Percentiles rank a stretch among this genome's conserved stretches.
These are phyloP conservation scores for Hypsibius dujardini DNA, from an alignment of 1,140 invertebrate species.

Conservation along the genomic window DNA sequence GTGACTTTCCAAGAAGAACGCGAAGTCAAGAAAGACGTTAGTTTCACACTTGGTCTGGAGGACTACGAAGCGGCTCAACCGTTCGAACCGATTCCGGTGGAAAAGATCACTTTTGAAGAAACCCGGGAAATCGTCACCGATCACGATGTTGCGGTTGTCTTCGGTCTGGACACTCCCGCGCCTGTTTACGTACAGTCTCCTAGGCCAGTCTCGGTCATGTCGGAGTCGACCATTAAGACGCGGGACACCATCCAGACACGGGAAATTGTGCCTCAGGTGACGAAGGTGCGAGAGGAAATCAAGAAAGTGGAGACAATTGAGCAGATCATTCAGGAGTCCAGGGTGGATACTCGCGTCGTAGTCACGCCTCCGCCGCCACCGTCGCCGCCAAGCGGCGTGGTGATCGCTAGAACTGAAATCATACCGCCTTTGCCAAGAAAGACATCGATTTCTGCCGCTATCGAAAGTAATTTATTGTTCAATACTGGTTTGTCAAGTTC, in stretches of 20 bases:
- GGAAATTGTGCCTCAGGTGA: not conserved
- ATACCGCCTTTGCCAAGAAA: not conserved
- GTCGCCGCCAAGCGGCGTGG: no score
- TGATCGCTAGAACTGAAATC: conserved; percentile 2
- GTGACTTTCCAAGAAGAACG: conserved; percentile 10
- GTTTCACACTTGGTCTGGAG: not conserved
- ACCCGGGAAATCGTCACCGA: not conserved
- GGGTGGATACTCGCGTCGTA: not conserved
- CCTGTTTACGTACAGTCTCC: conserved; percentile 6
- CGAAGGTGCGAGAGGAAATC: not conserved
- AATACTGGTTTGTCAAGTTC: not conserved
- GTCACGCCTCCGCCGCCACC: not conserved
- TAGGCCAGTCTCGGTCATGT: not conserved
- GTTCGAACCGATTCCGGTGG: not conserved
- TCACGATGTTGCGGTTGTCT: not conserved
- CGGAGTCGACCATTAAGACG: not conserved
- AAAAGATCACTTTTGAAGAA: conserved; percentile 16
- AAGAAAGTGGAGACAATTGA: not conserved
- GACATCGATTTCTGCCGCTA: not conserved
- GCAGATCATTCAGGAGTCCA: not conserved
- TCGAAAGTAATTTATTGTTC: conserved; percentile 4
- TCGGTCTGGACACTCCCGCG: not conserved
- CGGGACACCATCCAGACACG: no score
- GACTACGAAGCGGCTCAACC: not conserved
- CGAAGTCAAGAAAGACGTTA: conserved; percentile 9